Evolutionary conservation across 2,888 invertebrate species (phyloP).

Genomic region (Malacosoma neustria): DNA sequence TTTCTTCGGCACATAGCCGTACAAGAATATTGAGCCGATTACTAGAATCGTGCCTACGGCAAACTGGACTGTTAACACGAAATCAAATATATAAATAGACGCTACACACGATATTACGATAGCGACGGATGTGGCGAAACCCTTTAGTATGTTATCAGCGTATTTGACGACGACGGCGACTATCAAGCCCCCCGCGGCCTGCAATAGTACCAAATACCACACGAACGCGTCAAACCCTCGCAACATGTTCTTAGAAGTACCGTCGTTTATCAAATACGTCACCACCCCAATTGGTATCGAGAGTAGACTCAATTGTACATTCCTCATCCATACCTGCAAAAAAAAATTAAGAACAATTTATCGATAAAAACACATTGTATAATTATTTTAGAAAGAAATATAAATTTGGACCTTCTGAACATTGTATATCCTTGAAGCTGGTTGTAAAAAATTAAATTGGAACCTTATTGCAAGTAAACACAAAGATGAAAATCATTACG

Average conservation of each 20-base stretch:
- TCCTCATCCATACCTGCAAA: slow-evolving; percentile 91
- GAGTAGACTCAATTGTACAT: slow-evolving; percentile 94
- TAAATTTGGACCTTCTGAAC: too few relatives aligned
- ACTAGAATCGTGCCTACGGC: slow-evolving; percentile 89
- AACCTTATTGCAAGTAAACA: too few relatives aligned
- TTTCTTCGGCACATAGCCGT: slow-evolving; percentile 84
- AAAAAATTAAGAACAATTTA: slow-evolving; percentile 8
- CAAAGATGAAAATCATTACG: too few relatives aligned
- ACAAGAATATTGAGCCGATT: slow-evolving; percentile 95
- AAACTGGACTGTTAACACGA: slow-evolving; percentile 91
- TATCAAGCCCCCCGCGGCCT: slow-evolving; percentile 96
- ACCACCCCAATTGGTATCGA: slow-evolving; percentile 92
- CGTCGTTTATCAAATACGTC: slow-evolving; percentile 87
- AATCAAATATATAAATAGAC: slow-evolving; percentile 94
- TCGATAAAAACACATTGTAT: not conserved
- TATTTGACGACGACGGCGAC: slow-evolving; percentile 99
- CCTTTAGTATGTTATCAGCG: slow-evolving; percentile 98
- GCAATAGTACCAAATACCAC: slow-evolving; percentile 90
- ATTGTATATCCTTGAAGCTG: too few relatives aligned
- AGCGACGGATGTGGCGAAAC: slow-evolving; percentile 97
- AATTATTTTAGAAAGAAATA: too few relatives aligned
- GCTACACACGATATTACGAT: slow-evolving; percentile 96
- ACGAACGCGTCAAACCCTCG: slow-evolving; percentile 88
- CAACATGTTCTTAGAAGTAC: slow-evolving; percentile 77
- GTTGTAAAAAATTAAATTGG: too few relatives aligned